phyloP scores from a whole-genome alignment of 2,113 vertebrate species.

The Notarius lentiginosus region DNA sequence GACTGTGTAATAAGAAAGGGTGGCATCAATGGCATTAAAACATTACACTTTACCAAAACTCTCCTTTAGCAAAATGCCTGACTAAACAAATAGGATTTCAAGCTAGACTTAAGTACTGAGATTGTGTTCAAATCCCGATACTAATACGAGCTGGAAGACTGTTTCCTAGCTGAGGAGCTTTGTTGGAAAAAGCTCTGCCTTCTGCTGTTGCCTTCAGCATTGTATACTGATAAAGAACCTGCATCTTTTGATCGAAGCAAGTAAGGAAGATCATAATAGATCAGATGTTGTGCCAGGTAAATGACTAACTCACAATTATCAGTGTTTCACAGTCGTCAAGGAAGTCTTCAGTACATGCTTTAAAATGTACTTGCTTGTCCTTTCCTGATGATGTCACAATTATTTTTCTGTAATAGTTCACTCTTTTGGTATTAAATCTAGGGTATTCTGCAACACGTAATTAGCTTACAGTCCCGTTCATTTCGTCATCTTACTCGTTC shows the following conservation, averaged over 20 bases:
- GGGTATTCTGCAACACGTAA: not conserved
- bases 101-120: not conserved
- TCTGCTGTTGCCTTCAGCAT: not conserved
- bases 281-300: too few species aligned
- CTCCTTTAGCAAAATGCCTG: not conserved
- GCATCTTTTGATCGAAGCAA: not conserved
- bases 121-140: not conserved
- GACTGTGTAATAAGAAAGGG: not conserved
- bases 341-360: too few species aligned
- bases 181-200: not conserved
- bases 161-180: not conserved
- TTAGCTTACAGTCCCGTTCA: not conserved
- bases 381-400: too few species aligned
- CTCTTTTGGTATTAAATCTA: too few species aligned
- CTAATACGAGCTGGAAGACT: not conserved
- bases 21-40: not conserved
- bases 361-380: too few species aligned
- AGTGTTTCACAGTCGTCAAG: too few species aligned
- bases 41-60: not conserved
- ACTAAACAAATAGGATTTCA: not conserved
- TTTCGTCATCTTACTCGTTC: not conserved
- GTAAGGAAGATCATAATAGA: too few species aligned
- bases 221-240: not conserved
- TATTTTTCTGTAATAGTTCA: too few species aligned
- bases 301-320: too few species aligned